Percentiles rank a stretch among this genome's conserved stretches.
Conservation (phyloP, 2,888 invertebrate species). For the Tuberolachnus salignus region DNA sequence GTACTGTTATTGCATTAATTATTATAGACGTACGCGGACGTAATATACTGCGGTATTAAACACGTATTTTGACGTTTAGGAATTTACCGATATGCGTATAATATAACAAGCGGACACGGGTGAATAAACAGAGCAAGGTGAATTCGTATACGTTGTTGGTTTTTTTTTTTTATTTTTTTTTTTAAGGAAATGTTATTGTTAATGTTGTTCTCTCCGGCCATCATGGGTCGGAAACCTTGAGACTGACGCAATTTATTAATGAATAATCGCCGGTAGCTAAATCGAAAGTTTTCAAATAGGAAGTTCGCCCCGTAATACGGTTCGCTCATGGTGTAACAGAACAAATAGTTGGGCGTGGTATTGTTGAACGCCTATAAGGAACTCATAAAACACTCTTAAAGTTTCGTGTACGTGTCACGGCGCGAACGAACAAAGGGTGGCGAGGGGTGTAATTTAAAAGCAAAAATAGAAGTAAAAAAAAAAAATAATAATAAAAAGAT, state of each 20-base stretch:
- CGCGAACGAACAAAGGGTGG: too few relatives aligned
- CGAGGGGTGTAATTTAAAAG: not conserved
- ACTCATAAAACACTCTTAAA: slow-evolving; percentile 26
- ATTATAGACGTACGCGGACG: not conserved
- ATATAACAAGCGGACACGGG: slow-evolving; percentile 44
- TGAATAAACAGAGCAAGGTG: slow-evolving; percentile 54
- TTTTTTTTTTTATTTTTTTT: too few relatives aligned
- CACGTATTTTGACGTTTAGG: not conserved
- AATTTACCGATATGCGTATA: not conserved
- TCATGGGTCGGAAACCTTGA: slow-evolving; percentile 40
- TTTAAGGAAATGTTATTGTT: slow-evolving; percentile 44
- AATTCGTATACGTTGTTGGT: slow-evolving; percentile 10
- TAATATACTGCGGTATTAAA: not conserved
- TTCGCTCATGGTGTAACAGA: slow-evolving; percentile 4
- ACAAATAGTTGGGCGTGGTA: slow-evolving; percentile 50
- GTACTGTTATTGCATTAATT: too few relatives aligned
- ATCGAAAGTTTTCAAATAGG: slow-evolving; percentile 50
- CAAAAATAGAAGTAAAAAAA: not conserved
- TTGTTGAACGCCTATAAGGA: slow-evolving; percentile 22
- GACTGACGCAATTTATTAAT: slow-evolving; percentile 51
- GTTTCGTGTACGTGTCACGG: not conserved
- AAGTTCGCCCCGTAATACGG: slow-evolving; percentile 38
- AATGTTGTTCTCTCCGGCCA: not conserved
- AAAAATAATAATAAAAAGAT: too few relatives aligned
- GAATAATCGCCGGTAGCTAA: slow-evolving; percentile 35